Evolutionary conservation across 53 echinoderm and acorn worm species (phyloP).

Genomic region (Echinometra lucunter): DNA sequence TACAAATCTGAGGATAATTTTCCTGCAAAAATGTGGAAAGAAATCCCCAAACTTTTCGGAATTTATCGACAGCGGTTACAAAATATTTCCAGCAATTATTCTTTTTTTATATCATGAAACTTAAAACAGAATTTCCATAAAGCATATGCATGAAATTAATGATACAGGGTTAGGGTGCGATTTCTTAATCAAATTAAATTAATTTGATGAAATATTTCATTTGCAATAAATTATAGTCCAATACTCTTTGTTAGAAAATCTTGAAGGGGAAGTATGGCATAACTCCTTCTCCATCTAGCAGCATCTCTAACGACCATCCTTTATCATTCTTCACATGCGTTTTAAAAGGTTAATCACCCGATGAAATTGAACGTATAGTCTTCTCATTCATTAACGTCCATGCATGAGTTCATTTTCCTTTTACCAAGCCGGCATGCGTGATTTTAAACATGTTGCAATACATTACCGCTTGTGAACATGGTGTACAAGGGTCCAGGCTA

Average conservation of each 20-base stretch:
- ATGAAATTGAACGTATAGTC: not conserved
- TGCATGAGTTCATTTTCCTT: not conserved
- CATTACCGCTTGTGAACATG: not conserved
- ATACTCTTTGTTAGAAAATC: no score
- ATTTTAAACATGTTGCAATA: not conserved
- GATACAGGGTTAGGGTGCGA: no score
- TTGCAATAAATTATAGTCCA: no score
- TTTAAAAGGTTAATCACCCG: slow-evolving; percentile 9
- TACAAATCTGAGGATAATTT: not conserved
- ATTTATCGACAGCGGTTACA: no score
- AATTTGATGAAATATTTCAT: no score
- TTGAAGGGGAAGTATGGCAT: no score
- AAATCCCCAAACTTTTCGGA: not conserved
- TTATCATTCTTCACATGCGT: not conserved
- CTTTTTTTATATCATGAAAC: no score
- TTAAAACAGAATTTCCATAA: no score
- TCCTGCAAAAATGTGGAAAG: not conserved
- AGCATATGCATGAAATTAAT: no score
- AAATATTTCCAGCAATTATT: no score
- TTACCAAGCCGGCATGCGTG: not conserved
- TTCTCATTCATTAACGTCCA: not conserved
- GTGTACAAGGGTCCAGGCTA: not conserved
- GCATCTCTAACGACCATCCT: not conserved
- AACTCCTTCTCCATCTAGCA: not conserved
- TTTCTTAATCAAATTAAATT: no score